Conservation (phyloP, 1,140 invertebrate species). For the Neotoxoptera formosana region DNA sequence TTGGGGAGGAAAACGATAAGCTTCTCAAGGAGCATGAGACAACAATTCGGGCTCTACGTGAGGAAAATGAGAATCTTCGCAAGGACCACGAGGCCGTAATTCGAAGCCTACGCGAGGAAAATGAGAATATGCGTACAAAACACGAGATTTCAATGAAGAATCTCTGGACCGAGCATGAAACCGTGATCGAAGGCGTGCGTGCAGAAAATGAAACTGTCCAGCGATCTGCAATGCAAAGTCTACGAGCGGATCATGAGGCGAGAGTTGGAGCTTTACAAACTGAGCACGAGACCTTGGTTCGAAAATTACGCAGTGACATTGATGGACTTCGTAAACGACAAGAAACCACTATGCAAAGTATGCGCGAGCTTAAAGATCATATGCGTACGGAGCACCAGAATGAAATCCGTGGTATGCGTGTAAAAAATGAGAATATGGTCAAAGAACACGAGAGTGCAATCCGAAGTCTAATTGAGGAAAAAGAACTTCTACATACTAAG, state of each 20-base stretch:
- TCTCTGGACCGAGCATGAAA: neutral
- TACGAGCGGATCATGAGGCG: neutral
- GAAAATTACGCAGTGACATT: neutral
- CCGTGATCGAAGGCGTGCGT: neutral
- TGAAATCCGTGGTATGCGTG: neutral
- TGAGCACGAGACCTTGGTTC: neutral
- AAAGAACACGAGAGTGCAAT: neutral
- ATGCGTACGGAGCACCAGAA: neutral
- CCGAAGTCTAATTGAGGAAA: neutral
- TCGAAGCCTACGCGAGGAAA: neutral
- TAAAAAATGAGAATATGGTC: neutral
- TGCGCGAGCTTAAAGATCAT: neutral
- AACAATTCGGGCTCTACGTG: neutral
- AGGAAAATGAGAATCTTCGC: neutral
- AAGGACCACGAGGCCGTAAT: neutral
- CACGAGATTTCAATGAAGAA: neutral
- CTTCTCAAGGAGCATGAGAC: neutral
- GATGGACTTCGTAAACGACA: neutral
- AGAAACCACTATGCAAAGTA: neutral
- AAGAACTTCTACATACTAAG: neutral
- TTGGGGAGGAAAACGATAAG: neutral
- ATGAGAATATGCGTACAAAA: neutral
- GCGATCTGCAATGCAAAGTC: neutral
- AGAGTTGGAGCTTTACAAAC: neutral
- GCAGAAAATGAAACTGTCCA: conserved; percentile 2